Evolutionary conservation across 2,797 vertebrate species (phyloP), one percentile per base, ranked within the genome.

Genomic region (Rhinatrema bivittatum): DNA sequence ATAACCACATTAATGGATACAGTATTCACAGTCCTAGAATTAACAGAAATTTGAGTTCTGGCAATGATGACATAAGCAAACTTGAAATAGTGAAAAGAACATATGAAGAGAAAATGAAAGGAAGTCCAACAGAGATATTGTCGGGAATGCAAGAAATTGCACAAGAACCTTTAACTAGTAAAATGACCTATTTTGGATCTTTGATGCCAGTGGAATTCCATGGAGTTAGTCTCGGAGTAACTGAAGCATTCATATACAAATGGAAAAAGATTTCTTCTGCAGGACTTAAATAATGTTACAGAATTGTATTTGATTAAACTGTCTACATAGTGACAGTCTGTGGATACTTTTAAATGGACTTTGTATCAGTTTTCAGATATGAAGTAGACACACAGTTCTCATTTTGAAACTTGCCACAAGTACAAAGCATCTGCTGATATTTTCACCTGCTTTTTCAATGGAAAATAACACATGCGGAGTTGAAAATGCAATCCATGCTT

Each of bases 201-300:
- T 54, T 97, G 58, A 50, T 76, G 43, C 77, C 66, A 6, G 59
- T 77, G 29, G 62, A 68, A 5, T 52, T 76, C 23, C 65, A 85
- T 41, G 71, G 70, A 27, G 76, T 97, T 29, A 88, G 91, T 54
- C 84, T 97, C 32, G 93, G 95, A 1, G 78, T 66, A 23, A 93
- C 88, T 2, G 86, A 89, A 16, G 94, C 89, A 12, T 81, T 95
- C 29, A 85, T 97, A 27, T 74, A 78, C 66, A 91, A 83, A 45
- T 96, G 89, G 46, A 81, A 76, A 39, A 98, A 96, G 68, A 12
- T 38, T 1, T 30, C 13, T 10, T 0, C 31, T 21, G 26, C 41
- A 20, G 41, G 31, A 10, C 12, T 1, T 1, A 4, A 2, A 9
- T 3, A 4, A 8, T 6, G 32, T 20, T 9, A 17, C 13, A 26